Base-by-base conservation (phyloP, 2,113 vertebrate species). In the Lipotes vexillifer region DNA sequence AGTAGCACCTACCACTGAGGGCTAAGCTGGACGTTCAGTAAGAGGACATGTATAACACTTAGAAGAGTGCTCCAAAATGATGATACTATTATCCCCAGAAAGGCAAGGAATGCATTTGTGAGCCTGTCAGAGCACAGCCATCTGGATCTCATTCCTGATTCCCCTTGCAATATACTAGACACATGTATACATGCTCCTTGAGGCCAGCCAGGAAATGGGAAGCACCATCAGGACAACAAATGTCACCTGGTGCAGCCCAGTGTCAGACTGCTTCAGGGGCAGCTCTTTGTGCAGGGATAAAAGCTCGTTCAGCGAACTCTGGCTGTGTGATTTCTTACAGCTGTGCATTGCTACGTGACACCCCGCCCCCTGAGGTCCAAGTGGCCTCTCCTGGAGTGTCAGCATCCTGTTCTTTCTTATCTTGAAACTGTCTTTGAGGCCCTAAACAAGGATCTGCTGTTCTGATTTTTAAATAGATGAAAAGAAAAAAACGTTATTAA, bases 351-450 rank as follows among this genome's bases (percentile, higher is more conserved):
- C 85, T 95, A 92, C 3, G 5, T 94, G 96, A 97, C 92, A 94
- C 41, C 95, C 55, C 55, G 20, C 80, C 55, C 55, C 55, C 80
- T 93, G 94, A 94, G 93, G 80, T 91, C 86, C 83, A 91, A 96
- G 91, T 78, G 87, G 81, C 96, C 94, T 94, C 90, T 96, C 90
- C 88, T 93, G 81, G 81, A 95, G 88, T 94, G 75, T 96, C 77
- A 97, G 96, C 84, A 93, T 97, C 75, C 85, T 97, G 81, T 74
- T 94, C 46, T 95, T 97, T 96, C 97, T 97, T 97, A 98, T 97
- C 94, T 97, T 96, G 77, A 97, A 95, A 94, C 86, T 97, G 93
- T 97, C 96, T 94, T 88, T 82, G 66, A 88, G 72, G 77, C 46
- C 77, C 63, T 93, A 88, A 97, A 94, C 91, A 95, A 97, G 80